Percentiles rank a stretch among this genome's conserved stretches.
phyloP scores from a whole-genome alignment of 2,888 invertebrate species.

The Cryptus viduatorius region DNA sequence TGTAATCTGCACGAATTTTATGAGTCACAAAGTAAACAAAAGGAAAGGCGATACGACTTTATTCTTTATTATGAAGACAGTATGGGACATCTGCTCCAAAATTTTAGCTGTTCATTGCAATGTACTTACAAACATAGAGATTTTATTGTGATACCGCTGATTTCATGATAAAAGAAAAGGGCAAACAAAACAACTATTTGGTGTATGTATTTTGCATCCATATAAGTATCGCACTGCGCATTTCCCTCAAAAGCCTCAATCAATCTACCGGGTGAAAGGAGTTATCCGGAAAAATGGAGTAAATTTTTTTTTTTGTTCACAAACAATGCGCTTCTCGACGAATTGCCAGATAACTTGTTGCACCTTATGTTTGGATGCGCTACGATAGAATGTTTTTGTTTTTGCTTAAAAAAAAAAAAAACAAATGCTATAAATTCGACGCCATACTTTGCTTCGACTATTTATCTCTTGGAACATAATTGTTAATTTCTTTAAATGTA shows the following conservation, averaged over 20 bases:
- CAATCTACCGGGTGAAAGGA: slow-evolving; percentile 29
- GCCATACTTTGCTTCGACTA: slow-evolving; percentile 22
- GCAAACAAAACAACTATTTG: slow-evolving; percentile 46
- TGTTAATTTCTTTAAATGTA: background rate
- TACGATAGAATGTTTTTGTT: slow-evolving; percentile 46
- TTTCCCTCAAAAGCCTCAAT: slow-evolving; percentile 15
- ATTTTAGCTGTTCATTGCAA: slow-evolving; percentile 1
- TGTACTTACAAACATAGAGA: slow-evolving; percentile 40
- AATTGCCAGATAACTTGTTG: background rate
- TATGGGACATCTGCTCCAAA: background rate
- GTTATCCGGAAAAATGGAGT: slow-evolving; percentile 51
- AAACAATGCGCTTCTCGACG: background rate
- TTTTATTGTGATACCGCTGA: background rate
- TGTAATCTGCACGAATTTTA: background rate
- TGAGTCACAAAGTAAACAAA: background rate
- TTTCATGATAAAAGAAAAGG: slow-evolving; percentile 25
- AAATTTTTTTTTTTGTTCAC: slow-evolving; percentile 25
- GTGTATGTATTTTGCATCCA: slow-evolving; percentile 23
- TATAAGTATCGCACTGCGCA: slow-evolving; percentile 8
- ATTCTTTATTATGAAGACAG: slow-evolving; percentile 1
- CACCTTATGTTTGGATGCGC: slow-evolving; percentile 11
- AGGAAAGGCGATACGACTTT: background rate
- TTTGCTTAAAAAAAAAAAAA: slow-evolving; percentile 16
- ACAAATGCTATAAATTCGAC: background rate
- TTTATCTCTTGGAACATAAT: background rate